phyloP scores from a whole-genome alignment of 1,140 invertebrate species.

The Tribolium castaneum region DNA sequence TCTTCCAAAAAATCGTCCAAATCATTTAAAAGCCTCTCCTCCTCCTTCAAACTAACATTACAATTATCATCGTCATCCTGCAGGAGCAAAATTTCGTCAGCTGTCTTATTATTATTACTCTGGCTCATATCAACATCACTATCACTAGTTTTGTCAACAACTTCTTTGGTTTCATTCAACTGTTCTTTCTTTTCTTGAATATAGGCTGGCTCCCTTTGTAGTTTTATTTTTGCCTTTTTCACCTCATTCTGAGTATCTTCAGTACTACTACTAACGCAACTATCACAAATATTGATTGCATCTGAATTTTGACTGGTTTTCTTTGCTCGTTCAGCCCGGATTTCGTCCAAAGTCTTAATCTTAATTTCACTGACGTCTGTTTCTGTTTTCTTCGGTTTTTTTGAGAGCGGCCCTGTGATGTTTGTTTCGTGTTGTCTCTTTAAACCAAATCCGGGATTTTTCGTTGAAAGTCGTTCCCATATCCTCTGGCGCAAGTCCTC shows the following conservation, averaged over 20 bases:
- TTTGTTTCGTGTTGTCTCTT: conserved; percentile 41
- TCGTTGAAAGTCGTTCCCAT: conserved; percentile 34
- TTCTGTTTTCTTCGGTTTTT: conserved; percentile 40
- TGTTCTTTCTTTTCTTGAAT: conserved; percentile 1
- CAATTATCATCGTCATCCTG: conserved; percentile 58
- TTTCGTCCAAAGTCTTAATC: conserved; percentile 62
- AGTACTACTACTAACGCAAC: conserved; percentile 34
- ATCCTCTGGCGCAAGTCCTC: conserved; percentile 53
- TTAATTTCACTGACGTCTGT: conserved; percentile 54
- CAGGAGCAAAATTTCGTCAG: conserved; percentile 58
- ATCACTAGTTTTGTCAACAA: conserved; percentile 4
- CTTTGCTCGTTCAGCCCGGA: conserved; percentile 55
- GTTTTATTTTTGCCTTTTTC: conserved; percentile 29
- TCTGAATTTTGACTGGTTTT: conserved; percentile 27
- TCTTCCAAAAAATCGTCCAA: conserved; percentile 59
- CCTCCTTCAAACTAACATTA: conserved; percentile 55
- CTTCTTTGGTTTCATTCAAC: not conserved
- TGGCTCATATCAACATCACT: conserved; percentile 13
- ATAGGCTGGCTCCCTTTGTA: not conserved
- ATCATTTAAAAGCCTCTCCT: conserved; percentile 61
- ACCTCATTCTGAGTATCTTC: conserved; percentile 45
- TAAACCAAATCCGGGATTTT: conserved; percentile 4
- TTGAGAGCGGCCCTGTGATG: not conserved
- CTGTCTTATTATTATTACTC: conserved; percentile 43
- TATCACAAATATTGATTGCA: conserved; percentile 52